phyloP scores from a whole-genome alignment of 1,140 invertebrate species.

The Conus ventricosus region DNA sequence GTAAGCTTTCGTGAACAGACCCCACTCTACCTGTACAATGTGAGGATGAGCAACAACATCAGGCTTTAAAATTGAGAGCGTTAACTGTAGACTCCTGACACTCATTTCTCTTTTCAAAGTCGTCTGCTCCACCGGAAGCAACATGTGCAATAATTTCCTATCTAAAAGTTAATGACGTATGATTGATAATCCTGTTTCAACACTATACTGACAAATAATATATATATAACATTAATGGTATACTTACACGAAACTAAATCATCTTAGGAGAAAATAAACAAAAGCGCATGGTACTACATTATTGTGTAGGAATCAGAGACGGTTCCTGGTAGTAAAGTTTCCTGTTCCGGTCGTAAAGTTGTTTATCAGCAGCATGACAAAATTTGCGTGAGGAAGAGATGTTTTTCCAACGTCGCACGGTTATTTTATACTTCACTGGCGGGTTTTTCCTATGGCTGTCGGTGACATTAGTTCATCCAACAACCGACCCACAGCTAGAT shows the following conservation, averaged over 20 bases:
- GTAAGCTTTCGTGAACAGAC: too few relatives aligned
- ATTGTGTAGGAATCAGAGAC: neutral
- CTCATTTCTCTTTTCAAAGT: neutral
- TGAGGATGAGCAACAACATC: conserved; percentile 67
- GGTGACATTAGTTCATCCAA: neutral
- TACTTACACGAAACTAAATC: neutral
- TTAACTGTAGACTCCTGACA: conserved; percentile 56
- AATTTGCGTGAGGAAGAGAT: neutral
- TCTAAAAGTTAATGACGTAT: too few relatives aligned
- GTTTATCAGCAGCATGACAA: neutral
- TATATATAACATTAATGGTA: too few relatives aligned
- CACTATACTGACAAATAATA: neutral
- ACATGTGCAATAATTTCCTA: conserved; percentile 9
- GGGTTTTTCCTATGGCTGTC: conserved; percentile 4
- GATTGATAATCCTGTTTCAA: too few relatives aligned
- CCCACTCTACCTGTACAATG: conserved; percentile 55
- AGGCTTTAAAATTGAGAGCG: conserved; percentile 71
- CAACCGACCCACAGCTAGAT: neutral
- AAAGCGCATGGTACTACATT: neutral
- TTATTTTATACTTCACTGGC: neutral
- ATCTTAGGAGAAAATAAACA: neutral
- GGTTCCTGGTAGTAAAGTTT: neutral
- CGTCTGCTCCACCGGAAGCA: conserved; percentile 35
- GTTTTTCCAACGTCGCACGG: neutral
- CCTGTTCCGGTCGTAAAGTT: neutral